A percentile compares a stretch with the other conserved stretches of the same genome.
Evolutionary conservation across 2,797 vertebrate species (phyloP).

Genomic region (Chloroceryle amazona): DNA sequence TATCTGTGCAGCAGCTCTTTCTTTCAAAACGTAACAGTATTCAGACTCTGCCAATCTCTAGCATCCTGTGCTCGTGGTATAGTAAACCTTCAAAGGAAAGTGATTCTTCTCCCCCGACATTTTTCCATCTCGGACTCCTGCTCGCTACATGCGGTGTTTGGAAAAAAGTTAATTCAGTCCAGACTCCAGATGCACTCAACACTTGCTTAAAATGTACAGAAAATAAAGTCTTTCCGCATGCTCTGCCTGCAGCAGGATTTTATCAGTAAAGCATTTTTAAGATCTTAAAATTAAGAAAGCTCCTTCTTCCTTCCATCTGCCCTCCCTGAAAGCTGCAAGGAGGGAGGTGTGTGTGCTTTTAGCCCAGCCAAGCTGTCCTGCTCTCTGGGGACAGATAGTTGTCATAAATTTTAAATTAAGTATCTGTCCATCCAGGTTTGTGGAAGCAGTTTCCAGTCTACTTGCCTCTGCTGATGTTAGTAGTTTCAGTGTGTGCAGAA

Average conservation of each 20-base stretch:
- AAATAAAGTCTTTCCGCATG: not conserved
- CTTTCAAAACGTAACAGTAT: not conserved
- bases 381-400: not conserved
- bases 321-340: not conserved
- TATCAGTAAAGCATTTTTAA: not conserved
- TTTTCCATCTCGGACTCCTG: not conserved
- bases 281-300: not conserved
- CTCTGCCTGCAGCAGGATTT: not conserved
- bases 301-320: not conserved
- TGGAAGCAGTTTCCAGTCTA: not conserved
- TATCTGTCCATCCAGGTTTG: not conserved
- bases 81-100: not conserved
- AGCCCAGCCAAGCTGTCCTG: not conserved
- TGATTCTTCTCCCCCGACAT: rapidly evolving
- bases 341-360: not conserved
- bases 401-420: not conserved
- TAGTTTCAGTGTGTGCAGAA: not conserved
- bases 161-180: not conserved
- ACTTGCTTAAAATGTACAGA: not conserved
- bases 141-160: not conserved
- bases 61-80: rapidly evolving
- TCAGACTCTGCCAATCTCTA: not conserved
- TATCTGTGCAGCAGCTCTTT: not conserved
- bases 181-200: not conserved
- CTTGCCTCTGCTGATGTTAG: not conserved